phyloP scores from a whole-genome alignment of 2,797 vertebrate genomes.

The Myotis findleyi region DNA sequence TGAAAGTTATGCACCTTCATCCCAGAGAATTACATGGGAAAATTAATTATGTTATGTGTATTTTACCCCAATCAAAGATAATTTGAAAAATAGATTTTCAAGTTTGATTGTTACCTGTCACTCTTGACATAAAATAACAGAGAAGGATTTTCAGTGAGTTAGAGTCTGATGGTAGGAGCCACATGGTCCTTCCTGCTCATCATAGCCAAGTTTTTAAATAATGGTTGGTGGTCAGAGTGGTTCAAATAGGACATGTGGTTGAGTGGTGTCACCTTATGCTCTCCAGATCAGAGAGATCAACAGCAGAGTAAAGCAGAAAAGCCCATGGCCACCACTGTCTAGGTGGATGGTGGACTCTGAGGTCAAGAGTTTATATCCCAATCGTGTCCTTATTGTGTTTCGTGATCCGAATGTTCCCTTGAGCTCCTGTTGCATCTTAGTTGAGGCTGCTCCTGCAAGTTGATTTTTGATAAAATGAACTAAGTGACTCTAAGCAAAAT shows the following conservation, averaged over 20 bases:
- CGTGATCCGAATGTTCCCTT: not conserved
- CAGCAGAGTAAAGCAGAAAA: not conserved
- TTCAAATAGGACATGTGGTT: not conserved
- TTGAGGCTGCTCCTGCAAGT: not conserved
- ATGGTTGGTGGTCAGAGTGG: not conserved
- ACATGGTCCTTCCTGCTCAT: not conserved
- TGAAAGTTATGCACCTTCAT: not conserved
- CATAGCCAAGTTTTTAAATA: not conserved
- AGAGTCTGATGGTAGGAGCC: not conserved
- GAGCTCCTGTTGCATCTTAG: not conserved
- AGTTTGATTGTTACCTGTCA: not conserved
- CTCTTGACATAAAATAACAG: not conserved
- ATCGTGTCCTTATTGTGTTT: not conserved
- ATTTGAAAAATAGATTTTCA: not conserved
- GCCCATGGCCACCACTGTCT: not conserved
- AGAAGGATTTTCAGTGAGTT: not conserved
- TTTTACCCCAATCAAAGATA: conserved; percentile 3
- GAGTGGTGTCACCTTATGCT: not conserved
- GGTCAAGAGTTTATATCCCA: not conserved
- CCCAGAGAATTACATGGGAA: not conserved
- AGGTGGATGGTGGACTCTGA: not conserved
- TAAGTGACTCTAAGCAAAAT: conserved; percentile 10
- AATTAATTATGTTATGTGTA: not conserved
- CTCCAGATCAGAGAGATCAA: not conserved
- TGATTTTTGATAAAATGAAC: conserved; percentile 5